Conservation (phyloP, 2,113 vertebrate genomes). For the Sebastes fasciatus region DNA sequence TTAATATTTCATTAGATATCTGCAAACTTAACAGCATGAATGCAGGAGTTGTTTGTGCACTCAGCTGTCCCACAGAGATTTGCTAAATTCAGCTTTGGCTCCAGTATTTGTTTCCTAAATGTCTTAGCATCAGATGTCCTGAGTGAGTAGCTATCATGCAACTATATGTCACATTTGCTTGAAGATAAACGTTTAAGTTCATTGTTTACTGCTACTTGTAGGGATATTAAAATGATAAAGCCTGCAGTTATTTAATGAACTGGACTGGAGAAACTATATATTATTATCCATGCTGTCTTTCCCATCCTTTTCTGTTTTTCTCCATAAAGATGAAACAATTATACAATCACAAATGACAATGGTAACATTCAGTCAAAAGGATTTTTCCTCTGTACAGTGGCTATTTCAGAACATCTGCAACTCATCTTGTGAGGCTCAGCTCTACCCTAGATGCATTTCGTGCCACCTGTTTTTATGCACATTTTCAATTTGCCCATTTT, state of each 20-base stretch:
- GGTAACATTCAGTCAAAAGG: no score
- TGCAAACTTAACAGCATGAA: constrained; percentile 13
- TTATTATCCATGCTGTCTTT: background rate
- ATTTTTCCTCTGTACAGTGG: no score
- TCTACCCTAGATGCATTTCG: no score
- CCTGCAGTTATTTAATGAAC: no score
- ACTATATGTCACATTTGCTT: background rate
- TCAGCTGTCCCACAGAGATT: background rate
- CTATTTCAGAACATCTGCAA: no score
- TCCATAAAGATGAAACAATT: background rate
- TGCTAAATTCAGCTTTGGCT: constrained; percentile 12
- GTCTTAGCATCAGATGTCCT: background rate
- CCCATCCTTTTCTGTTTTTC: background rate
- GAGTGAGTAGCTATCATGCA: background rate
- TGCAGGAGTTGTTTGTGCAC: constrained; percentile 11
- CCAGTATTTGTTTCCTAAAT: constrained; percentile 5
- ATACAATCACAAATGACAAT: background rate
- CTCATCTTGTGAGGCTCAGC: no score
- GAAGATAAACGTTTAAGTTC: background rate
- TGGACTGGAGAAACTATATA: no score
- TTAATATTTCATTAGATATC: constrained; percentile 39
- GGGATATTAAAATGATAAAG: background rate
- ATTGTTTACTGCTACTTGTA: background rate
- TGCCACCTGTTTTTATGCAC: no score
- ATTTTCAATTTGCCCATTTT: no score